phyloP scores from a whole-genome alignment of 2,797 vertebrate genomes.

The Peromyscus attwateri region DNA sequence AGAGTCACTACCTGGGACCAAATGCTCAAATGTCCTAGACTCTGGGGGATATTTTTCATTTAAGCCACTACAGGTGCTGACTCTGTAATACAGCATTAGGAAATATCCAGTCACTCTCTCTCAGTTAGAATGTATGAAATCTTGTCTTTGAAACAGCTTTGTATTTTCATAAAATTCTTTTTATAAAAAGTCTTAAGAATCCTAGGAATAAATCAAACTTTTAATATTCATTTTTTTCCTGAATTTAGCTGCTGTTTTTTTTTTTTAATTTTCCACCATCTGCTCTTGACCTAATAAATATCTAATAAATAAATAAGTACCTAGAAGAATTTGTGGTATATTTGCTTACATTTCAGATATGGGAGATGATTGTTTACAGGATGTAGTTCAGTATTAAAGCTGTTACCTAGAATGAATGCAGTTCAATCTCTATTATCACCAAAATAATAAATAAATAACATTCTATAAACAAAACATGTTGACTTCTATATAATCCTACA shows the following conservation, averaged over 20 bases:
- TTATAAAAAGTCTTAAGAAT: background rate
- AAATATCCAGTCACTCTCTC: background rate
- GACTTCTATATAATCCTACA: background rate
- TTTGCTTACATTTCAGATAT: background rate
- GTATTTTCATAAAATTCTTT: background rate
- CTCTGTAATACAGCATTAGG: too few relatives aligned
- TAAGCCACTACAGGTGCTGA: background rate
- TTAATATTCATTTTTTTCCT: background rate
- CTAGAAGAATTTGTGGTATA: background rate
- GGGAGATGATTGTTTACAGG: background rate
- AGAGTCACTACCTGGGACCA: too few relatives aligned
- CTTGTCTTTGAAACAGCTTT: background rate
- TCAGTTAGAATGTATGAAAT: background rate
- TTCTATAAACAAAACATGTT: background rate
- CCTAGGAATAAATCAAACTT: background rate
- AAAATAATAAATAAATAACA: too few relatives aligned
- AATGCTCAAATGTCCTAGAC: background rate
- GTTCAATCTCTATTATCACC: background rate
- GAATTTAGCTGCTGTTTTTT: background rate
- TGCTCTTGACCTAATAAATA: background rate
- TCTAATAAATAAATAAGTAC: background rate
- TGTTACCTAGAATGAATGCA: background rate
- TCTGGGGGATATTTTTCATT: background rate
- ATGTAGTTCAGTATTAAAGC: too few relatives aligned
- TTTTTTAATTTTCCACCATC: too few relatives aligned